These are phyloP conservation scores for Pedionomus torquatus DNA, from an alignment of 2,113 vertebrate species.

Conservation along the genomic window DNA sequence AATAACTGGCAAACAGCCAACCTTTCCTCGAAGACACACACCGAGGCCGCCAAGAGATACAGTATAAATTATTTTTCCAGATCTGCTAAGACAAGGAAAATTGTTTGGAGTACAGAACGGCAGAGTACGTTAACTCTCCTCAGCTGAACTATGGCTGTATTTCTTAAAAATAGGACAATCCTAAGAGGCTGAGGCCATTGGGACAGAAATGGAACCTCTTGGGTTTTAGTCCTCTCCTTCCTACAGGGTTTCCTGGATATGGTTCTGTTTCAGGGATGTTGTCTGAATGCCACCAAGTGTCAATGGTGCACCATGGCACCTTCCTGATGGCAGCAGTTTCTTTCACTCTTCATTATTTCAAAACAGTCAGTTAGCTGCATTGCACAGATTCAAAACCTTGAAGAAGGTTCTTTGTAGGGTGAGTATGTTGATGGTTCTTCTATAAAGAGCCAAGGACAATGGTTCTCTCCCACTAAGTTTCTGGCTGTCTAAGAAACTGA, in stretches of 20 bases:
- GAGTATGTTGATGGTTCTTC: neutral
- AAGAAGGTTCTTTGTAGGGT: neutral
- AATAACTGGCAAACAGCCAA: neutral
- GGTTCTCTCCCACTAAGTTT: neutral
- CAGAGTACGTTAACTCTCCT: neutral
- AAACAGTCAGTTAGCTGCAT: neutral
- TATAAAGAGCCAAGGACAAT: neutral
- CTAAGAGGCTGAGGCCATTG: neutral
- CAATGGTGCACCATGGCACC: fast-evolving
- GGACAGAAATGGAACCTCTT: neutral
- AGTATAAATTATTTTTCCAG: neutral
- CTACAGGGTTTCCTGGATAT: neutral
- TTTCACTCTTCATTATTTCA: neutral
- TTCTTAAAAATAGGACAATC: neutral
- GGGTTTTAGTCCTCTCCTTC: neutral
- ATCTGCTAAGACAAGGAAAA: neutral
- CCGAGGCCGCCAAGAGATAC: neutral
- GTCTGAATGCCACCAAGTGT: neutral
- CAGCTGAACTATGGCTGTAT: neutral
- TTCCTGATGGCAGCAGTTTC: neutral
- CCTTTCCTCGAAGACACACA: neutral
- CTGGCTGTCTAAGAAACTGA: neutral
- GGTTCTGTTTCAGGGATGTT: neutral
- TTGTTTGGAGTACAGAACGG: neutral
- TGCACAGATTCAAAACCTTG: neutral